phyloP scores from a whole-genome alignment of 2,113 vertebrate species.

The Tragelaphus buxtoni region DNA sequence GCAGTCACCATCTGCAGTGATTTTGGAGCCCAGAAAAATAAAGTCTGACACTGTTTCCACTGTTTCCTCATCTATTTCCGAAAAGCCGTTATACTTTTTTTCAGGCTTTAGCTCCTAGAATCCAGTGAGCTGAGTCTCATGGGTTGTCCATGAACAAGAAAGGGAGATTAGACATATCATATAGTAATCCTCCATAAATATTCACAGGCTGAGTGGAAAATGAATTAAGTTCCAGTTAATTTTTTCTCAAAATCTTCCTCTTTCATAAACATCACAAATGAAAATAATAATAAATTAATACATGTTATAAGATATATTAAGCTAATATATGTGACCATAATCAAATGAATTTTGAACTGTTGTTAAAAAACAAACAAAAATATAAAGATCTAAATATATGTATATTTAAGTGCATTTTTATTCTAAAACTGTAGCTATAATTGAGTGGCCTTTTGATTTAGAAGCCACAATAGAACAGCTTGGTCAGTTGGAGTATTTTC shows the following conservation, averaged over 20 bases:
- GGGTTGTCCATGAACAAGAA: not conserved
- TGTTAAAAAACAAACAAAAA: not conserved
- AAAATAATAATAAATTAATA: not conserved
- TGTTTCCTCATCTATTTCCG: too few relatives aligned
- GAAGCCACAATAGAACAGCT: constrained; percentile 26
- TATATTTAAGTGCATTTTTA: not conserved
- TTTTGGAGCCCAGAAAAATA: too few relatives aligned
- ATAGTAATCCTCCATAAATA: not conserved
- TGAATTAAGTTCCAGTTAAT: not conserved
- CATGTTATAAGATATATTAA: not conserved
- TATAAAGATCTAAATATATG: not conserved
- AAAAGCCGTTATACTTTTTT: not conserved
- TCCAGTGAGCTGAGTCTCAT: not conserved
- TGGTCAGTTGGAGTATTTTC: constrained; percentile 46
- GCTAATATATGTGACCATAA: not conserved
- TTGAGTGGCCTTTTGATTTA: constrained; percentile 34
- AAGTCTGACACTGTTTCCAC: too few relatives aligned
- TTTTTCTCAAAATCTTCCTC: not conserved
- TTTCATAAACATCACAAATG: not conserved
- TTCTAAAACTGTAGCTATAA: not conserved
- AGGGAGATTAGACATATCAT: not conserved
- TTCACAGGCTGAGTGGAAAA: not conserved
- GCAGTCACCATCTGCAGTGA: too few relatives aligned
- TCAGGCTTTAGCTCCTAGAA: not conserved
- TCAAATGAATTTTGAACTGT: not conserved